Evolutionary conservation across 2,888 invertebrate genomes (phyloP).

Genomic region (Zelleria hepariella): DNA sequence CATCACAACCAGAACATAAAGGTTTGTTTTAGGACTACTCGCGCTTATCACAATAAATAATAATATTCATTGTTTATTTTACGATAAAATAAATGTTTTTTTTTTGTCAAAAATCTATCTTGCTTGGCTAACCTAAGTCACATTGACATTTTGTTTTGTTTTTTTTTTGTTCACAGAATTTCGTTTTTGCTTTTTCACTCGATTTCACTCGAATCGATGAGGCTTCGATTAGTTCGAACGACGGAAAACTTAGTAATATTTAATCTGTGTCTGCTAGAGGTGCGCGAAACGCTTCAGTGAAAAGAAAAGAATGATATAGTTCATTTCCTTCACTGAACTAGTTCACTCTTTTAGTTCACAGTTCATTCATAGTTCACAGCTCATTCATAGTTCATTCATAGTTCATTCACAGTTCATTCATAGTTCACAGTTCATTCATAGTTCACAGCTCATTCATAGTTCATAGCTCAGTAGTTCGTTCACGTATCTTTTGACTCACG

Average conservation of each 20-base stretch:
- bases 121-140: neutral
- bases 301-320: no score
- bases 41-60: neutral
- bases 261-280: no score
- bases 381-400: no score
- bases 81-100: neutral
- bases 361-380: no score
- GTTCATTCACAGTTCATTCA: no score
- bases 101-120: neutral
- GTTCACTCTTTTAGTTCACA: no score
- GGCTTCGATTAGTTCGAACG: neutral
- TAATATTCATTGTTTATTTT: neutral
- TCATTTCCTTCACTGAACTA: no score
- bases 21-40: neutral
- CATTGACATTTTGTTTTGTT: neutral
- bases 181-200: neutral
- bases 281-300: no score
- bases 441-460: no score
- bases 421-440: no score
- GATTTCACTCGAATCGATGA: neutral
- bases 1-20: conserved; percentile 51
- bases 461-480: no score
- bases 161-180: neutral
- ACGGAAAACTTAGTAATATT: neutral
- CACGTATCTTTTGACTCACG: no score